Conservation (phyloP, 2,113 vertebrate species). For the Sander vitreus region DNA sequence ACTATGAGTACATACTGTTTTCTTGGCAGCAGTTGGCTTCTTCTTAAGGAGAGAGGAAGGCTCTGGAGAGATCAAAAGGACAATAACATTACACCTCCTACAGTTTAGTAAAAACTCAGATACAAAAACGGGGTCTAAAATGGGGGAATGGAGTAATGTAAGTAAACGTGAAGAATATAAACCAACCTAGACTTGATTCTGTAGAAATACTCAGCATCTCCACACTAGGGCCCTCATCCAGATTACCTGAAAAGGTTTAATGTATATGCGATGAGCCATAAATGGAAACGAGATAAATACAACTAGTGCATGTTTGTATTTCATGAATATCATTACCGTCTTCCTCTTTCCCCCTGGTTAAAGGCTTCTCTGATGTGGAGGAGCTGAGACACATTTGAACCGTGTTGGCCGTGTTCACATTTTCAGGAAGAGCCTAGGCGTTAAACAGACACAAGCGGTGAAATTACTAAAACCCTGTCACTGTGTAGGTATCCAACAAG, state of each 20-base stretch:
- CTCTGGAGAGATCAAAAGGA: conserved; percentile 65
- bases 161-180: neutral
- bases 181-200: conserved; percentile 87
- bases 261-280: neutral
- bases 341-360: conserved; percentile 32
- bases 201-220: conserved; percentile 89
- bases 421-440: conserved; percentile 55
- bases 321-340: conserved; percentile 66
- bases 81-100: neutral
- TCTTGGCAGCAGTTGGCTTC: conserved; percentile 80
- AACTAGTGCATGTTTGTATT: neutral
- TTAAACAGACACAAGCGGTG: neutral
- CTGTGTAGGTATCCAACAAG: neutral
- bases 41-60: conserved; percentile 81
- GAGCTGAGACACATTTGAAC: conserved; percentile 66
- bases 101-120: neutral
- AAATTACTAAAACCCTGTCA: neutral
- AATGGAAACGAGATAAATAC: neutral
- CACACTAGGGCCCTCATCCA: conserved; percentile 88
- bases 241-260: conserved; percentile 78
- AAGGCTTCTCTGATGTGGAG: conserved; percentile 31
- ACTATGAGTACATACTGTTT: conserved; percentile 53
- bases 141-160: neutral
- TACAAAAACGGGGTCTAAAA: neutral
- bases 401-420: conserved; percentile 58